Base-by-base conservation (phyloP, 1,140 invertebrate genomes). In the Platyscapa corneri region DNA sequence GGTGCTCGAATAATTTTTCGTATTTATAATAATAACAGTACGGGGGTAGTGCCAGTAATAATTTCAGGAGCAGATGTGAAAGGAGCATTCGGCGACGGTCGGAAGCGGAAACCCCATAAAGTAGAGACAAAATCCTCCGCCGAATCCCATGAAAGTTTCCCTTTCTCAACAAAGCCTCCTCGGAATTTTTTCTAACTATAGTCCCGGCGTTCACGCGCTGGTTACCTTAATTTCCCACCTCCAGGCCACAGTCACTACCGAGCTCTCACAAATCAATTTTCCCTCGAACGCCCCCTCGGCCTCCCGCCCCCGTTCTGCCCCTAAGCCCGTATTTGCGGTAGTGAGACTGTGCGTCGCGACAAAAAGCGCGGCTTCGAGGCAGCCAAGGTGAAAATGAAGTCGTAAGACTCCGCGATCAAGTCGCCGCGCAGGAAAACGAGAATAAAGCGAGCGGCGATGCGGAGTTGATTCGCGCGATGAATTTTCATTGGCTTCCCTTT, bases 331-430 rank as follows among this genome's bases (percentile, higher is more conserved):
- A 27, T 42, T 42, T 74, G 20, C 67, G 16, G 32, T 67, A 27
- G 60, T 23, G n/a, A 32, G 7, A 34, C 83, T 37, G 1, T 18
- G 64, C 8, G 3, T 7, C 39, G 30, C 34, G 75, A 30, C 56
- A 86, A 78, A 82, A 85, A 81, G 23, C 18, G 18, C 34, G 34
- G 64, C 65, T 60, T 60, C 46, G 20, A 34, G 27, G 30, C 37
- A 12, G 42, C 56, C 67, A 53, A 84, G 80, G 86, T 87, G 86
- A 87, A 82, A 83, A 87, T 87, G 80, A 87, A 87, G 86, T 85
- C 83, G 83, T 87, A 88, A 87, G 84, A 49, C 42, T 75, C 80
- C 56, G 16, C 70, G 23, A n/a, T 5, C 37, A 5, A 74, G 70
- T 42, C 2, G 70, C 20, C 14, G 37, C n/a, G 3, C 16, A 60